These are phyloP conservation scores for Chymomyza caudatula DNA, from an alignment of 2,888 invertebrate species.

Conservation along the genomic window DNA sequence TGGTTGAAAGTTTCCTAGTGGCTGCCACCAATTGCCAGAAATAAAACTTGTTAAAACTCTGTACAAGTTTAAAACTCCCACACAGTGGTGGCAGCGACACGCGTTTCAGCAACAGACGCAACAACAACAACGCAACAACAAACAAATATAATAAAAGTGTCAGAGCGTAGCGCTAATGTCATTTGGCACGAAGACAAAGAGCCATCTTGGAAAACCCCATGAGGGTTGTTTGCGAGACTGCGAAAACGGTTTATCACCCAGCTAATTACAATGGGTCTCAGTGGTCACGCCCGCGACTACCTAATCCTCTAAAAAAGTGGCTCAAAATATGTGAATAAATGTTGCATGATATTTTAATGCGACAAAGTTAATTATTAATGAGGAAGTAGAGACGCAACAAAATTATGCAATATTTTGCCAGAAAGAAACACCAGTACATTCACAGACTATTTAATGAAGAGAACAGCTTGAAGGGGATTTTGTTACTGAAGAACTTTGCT, in stretches of 20 bases:
- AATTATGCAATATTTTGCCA: background rate
- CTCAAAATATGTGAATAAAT: background rate
- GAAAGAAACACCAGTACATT: too few species aligned
- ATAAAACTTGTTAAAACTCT: background rate
- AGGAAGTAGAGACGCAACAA: background rate
- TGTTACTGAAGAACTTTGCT: too few species aligned
- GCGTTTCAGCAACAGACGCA: background rate
- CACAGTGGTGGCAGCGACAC: background rate
- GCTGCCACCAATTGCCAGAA: background rate
- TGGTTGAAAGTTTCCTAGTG: background rate
- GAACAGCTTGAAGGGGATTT: too few species aligned
- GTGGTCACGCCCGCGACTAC: background rate
- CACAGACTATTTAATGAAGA: too few species aligned
- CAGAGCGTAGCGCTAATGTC: background rate
- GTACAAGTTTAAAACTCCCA: background rate
- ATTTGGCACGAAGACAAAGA: background rate
- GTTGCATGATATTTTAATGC: background rate
- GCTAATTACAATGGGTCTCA: conserved; percentile 14
- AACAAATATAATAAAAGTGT: conserved; percentile 14
- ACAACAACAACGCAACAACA: background rate
- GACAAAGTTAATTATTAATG: background rate
- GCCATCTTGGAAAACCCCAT: conserved; percentile 1
- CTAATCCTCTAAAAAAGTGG: too few species aligned
- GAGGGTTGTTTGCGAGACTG: background rate
- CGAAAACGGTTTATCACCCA: background rate